Conservation (phyloP, 2,888 invertebrate species). For the Calliopum simillimum region DNA sequence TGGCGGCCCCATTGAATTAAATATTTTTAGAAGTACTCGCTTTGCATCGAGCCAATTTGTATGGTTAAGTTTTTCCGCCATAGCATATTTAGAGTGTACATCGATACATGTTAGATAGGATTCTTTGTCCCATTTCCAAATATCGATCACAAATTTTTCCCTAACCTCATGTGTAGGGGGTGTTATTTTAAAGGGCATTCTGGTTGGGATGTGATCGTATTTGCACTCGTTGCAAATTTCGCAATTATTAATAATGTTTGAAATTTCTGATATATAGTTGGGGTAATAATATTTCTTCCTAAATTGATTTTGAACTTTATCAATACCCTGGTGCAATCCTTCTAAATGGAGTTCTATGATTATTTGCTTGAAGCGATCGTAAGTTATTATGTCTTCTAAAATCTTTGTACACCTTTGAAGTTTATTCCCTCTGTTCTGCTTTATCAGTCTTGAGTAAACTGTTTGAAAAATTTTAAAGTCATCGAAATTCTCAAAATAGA, state of each 20-base stretch:
- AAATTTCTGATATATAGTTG: constrained; percentile 37
- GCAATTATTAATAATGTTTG: constrained; percentile 37
- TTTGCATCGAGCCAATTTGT: constrained; percentile 37
- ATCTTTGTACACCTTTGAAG: constrained; percentile 7
- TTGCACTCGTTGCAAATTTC: constrained; percentile 42
- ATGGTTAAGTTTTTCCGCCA: constrained; percentile 15
- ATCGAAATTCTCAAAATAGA: too few relatives aligned
- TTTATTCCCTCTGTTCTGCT: too few relatives aligned
- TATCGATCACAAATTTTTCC: constrained; percentile 30
- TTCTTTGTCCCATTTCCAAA: constrained; percentile 19
- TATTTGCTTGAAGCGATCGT: constrained; percentile 5
- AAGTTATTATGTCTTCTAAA: constrained; percentile 19
- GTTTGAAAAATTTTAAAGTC: too few relatives aligned
- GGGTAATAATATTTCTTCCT: constrained; percentile 34
- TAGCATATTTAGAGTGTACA: constrained; percentile 20
- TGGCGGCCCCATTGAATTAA: constrained; percentile 36
- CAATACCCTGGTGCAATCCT: constrained; percentile 39
- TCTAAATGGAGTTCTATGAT: constrained; percentile 11
- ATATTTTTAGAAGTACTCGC: constrained; percentile 36
- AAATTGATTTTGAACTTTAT: constrained; percentile 32
- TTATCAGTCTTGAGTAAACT: too few relatives aligned
- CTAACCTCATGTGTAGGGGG: constrained; percentile 21
- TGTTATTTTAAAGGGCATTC: constrained; percentile 38
- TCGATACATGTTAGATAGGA: constrained; percentile 15
- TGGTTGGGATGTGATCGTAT: constrained; percentile 39